Evolutionary conservation across 1,140 invertebrate genomes (phyloP).

Genomic region (Parasteatoda tepidariorum): DNA sequence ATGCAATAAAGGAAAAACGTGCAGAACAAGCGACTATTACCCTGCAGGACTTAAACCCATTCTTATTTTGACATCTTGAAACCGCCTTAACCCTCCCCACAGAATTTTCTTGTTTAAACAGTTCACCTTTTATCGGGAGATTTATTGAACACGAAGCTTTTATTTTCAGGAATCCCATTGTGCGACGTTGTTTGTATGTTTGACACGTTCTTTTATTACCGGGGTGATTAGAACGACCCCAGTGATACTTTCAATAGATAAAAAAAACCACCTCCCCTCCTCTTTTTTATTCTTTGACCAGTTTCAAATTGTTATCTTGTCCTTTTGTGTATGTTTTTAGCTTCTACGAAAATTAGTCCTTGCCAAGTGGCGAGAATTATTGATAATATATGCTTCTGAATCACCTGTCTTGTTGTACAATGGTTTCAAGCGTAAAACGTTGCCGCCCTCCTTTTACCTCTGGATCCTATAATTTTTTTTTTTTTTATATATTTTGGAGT

Average conservation of each 20-base stretch:
- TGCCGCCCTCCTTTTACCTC: too few species aligned
- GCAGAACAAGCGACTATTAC: not conserved
- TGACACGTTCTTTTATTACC: not conserved
- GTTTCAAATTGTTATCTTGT: too few species aligned
- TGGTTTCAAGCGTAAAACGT: too few species aligned
- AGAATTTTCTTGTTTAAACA: not conserved
- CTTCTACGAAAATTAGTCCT: not conserved
- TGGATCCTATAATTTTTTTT: too few species aligned
- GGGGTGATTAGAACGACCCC: not conserved
- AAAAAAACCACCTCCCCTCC: not conserved
- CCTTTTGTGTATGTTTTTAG: not conserved
- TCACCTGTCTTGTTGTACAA: too few species aligned
- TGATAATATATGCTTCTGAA: not conserved
- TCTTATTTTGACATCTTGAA: not conserved
- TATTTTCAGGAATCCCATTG: not conserved
- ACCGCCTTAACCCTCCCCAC: not conserved
- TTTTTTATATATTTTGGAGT: too few species aligned
- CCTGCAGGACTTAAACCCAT: not conserved
- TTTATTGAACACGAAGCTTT: not conserved
- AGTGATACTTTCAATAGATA: not conserved
- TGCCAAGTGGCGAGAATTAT: not conserved
- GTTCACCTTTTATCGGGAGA: not conserved
- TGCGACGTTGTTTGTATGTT: not conserved
- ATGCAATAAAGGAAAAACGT: not conserved
- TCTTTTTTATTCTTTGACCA: too few species aligned